Conservation (phyloP, 2,113 vertebrate genomes). For the Cyphomyrus discorhynchus region DNA sequence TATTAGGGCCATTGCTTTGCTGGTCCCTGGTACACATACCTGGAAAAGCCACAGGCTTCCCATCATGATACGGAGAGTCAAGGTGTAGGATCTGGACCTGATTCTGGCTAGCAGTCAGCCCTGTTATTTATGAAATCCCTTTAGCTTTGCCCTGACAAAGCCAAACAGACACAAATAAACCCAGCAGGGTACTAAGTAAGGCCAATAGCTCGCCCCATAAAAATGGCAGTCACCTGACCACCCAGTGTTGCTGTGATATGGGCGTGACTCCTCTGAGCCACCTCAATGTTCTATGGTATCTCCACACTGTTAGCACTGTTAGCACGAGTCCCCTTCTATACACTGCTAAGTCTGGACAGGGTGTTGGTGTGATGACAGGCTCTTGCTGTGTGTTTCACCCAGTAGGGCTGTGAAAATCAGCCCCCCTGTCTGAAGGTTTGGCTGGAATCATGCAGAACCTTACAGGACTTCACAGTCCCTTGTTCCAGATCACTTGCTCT, state of each 20-base stretch:
- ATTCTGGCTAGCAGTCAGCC: neutral
- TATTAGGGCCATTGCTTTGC: neutral
- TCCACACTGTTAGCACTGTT: neutral
- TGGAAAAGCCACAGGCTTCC: neutral
- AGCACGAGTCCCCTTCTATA: neutral
- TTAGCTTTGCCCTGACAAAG: neutral
- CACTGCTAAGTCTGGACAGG: neutral
- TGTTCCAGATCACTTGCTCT: neutral
- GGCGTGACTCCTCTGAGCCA: neutral
- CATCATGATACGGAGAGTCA: neutral
- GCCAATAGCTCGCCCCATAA: neutral
- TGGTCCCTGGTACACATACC: neutral
- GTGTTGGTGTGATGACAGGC: conserved; percentile 1
- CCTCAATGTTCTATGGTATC: neutral
- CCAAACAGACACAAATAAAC: neutral
- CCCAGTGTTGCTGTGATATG: neutral
- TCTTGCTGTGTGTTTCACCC: neutral
- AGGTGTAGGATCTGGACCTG: neutral
- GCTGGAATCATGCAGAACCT: neutral
- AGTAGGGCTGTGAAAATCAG: neutral
- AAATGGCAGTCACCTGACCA: neutral
- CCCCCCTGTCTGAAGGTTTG: neutral
- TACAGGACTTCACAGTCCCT: neutral
- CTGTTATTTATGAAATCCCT: neutral
- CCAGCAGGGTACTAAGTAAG: neutral